These are phyloP conservation scores for Pseudorhombus dupliciocellatus DNA, from an alignment of 2,113 vertebrate species.

Conservation along the genomic window DNA sequence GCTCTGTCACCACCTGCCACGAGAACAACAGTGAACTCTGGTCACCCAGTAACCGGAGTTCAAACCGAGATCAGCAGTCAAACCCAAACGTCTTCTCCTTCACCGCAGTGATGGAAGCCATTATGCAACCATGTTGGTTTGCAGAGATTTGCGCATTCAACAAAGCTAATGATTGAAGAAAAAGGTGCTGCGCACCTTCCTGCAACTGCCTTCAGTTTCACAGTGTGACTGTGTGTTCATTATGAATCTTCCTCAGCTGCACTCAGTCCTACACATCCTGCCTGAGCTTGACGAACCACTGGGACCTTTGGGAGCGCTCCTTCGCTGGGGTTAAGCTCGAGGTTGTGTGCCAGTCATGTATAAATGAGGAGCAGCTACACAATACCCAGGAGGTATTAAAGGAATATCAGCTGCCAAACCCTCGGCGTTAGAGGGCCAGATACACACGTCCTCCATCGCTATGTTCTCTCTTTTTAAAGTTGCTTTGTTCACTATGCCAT, in stretches of 20 bases:
- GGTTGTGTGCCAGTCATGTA: conserved; percentile 63
- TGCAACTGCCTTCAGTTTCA: neutral
- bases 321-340: conserved; percentile 47
- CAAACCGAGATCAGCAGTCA: conserved; percentile 35
- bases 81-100: conserved; percentile 10
- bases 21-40: conserved; percentile 47
- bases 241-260: conserved; percentile 27
- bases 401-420: conserved; percentile 55
- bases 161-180: neutral
- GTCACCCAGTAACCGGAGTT: conserved; percentile 46
- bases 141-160: neutral
- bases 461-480: conserved; percentile 3
- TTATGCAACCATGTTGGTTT: neutral
- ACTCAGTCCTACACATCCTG: conserved; percentile 19
- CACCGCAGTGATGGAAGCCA: neutral
- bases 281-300: conserved; percentile 34
- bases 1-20: conserved; percentile 77
- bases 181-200: neutral
- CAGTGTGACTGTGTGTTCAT: conserved; percentile 12
- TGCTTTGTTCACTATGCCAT: conserved; percentile 2
- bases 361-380: conserved; percentile 50
- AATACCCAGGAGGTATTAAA: conserved; percentile 55
- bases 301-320: conserved; percentile 35
- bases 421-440: conserved; percentile 35
- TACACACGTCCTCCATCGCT: conserved; percentile 23